Evolutionary conservation across 2,888 invertebrate species (phyloP).

Genomic region (Apodemia zela): DNA sequence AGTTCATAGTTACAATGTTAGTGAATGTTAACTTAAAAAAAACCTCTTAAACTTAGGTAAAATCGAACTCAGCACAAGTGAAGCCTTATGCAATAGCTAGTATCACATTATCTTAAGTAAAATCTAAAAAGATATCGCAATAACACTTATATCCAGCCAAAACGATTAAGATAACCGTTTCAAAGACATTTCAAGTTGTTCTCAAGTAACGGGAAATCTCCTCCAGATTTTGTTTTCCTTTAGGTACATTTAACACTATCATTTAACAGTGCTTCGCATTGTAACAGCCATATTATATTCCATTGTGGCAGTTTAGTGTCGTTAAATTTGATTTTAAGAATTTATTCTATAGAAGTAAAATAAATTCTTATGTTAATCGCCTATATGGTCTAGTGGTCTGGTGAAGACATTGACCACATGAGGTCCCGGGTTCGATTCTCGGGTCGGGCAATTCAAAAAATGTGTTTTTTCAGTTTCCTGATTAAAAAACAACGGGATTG

Average conservation of each 20-base stretch:
- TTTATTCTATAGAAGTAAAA: background rate
- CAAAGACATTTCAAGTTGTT: background rate
- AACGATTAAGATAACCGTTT: background rate
- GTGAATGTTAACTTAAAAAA: no score
- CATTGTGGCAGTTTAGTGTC: background rate
- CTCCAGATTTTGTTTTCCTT: slow-evolving; percentile 2
- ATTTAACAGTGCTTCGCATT: background rate
- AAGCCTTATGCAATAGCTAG: background rate
- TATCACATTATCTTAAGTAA: background rate
- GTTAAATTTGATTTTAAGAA: background rate
- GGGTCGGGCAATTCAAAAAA: no score
- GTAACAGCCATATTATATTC: background rate
- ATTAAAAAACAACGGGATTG: no score
- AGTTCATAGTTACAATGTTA: no score
- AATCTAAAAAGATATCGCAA: background rate
- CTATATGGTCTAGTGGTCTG: no score
- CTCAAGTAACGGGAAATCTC: background rate
- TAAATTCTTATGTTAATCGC: background rate
- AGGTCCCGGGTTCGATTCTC: no score
- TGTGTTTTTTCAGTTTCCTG: no score
- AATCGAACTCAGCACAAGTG: no score
- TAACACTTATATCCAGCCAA: background rate
- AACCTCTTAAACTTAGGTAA: no score
- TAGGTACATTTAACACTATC: slow-evolving; percentile 1
- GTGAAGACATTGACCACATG: no score